Evolutionary conservation across 2,797 vertebrate species (phyloP).

Genomic region (Chaenodraco wilsoni): DNA sequence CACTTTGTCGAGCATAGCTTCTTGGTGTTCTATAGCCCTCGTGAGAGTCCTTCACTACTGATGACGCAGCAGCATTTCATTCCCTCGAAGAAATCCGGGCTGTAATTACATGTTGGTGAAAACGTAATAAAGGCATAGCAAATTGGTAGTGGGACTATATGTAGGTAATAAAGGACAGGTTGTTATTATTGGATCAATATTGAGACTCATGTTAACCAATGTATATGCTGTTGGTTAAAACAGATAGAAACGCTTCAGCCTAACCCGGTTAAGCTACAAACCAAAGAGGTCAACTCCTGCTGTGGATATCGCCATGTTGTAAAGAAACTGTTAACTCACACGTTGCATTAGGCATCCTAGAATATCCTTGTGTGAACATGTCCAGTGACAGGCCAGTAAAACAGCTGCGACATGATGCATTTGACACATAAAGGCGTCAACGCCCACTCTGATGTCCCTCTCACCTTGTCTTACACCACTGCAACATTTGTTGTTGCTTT

Average conservation of each 20-base stretch:
- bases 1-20: no score
- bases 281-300: not conserved
- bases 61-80: not conserved
- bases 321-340: not conserved
- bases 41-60: not conserved
- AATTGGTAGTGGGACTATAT: not conserved
- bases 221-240: not conserved
- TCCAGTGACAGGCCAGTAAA: conserved; percentile 1
- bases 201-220: no score
- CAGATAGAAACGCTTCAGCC: not conserved
- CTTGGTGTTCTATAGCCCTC: not conserved
- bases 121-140: not conserved
- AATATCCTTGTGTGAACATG: not conserved
- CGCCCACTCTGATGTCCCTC: conserved; percentile 4
- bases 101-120: not conserved
- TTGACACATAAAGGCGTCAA: conserved; percentile 12
- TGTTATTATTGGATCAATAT: not conserved
- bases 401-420: not conserved
- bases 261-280: not conserved
- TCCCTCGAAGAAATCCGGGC: not conserved
- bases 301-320: not conserved
- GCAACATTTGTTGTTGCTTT: not conserved
- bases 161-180: not conserved
- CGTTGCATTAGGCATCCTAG: not conserved
- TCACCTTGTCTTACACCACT: conserved; percentile 15